phyloP scores from a whole-genome alignment of 1,140 invertebrate genomes.

The Ips typographus region DNA sequence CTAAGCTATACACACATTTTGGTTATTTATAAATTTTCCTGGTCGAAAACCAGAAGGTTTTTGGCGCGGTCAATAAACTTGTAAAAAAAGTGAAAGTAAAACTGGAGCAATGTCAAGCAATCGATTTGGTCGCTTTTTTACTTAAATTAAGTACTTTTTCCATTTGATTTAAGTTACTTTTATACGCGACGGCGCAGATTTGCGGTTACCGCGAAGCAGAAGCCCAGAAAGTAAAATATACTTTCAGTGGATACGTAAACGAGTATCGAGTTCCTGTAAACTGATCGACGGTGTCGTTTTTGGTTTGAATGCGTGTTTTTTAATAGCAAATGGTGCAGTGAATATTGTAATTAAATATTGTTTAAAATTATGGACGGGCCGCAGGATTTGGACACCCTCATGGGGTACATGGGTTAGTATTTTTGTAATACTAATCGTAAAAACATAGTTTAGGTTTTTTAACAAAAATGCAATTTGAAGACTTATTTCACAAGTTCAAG shows the following conservation, averaged over 20 bases:
- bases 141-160: not conserved
- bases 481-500: too few relatives aligned
- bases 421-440: not conserved
- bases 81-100: conserved; percentile 11
- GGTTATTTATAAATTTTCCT: too few relatives aligned
- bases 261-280: not conserved
- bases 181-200: conserved; percentile 1
- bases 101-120: conserved; percentile 3
- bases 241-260: conserved; percentile 14
- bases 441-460: too few relatives aligned
- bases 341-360: not conserved
- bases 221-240: conserved; percentile 16
- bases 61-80: too few relatives aligned
- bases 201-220: not conserved
- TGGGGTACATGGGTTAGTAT: conserved; percentile 39
- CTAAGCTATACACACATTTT: too few relatives aligned
- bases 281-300: not conserved
- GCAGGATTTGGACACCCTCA: conserved; percentile 38
- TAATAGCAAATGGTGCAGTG: not conserved
- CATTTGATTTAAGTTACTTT: not conserved
- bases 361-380: conserved; percentile 25
- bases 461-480: too few relatives aligned
- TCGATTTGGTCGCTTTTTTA: not conserved
- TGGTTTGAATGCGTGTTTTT: not conserved
- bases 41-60: too few relatives aligned